Conservation (phyloP, 2,113 vertebrate species). For the Numenius arquata region DNA sequence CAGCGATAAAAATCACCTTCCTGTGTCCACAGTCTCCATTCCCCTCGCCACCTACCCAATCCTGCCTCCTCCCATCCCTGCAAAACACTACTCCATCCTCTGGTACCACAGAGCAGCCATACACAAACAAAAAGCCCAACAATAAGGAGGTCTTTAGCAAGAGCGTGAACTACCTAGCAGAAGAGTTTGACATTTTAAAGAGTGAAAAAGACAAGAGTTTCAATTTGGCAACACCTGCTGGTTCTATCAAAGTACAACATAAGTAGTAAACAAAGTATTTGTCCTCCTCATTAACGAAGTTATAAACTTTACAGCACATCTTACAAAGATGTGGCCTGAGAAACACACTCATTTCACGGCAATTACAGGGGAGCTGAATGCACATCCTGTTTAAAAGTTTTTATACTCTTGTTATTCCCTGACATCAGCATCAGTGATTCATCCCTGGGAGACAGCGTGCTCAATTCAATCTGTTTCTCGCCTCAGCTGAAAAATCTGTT, state of each 20-base stretch:
- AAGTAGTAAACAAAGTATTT: not conserved
- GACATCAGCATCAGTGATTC: not conserved
- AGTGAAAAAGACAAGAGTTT: not conserved
- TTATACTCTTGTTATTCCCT: not conserved
- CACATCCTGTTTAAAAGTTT: not conserved
- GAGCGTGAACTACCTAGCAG: not conserved
- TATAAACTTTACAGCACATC: not conserved
- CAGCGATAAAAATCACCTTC: not conserved
- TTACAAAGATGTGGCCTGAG: not conserved
- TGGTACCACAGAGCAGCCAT: not conserved
- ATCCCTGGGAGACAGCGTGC: not conserved
- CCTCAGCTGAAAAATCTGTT: not conserved
- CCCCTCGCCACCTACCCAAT: not conserved
- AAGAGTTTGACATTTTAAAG: not conserved
- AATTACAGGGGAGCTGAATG: not conserved
- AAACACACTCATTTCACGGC: not conserved
- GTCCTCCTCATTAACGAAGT: not conserved
- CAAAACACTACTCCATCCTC: not conserved
- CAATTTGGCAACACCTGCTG: not conserved
- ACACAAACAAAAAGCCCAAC: not conserved
- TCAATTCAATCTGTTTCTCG: not conserved
- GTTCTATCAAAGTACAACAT: not conserved
- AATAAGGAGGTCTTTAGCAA: not conserved
- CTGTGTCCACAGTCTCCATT: not conserved
- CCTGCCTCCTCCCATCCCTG: not conserved